A percentile compares a stretch with the other conserved stretches of the same genome.
Evolutionary conservation across 1,140 invertebrate genomes (phyloP).

Genomic region (Cherax quadricarinatus): DNA sequence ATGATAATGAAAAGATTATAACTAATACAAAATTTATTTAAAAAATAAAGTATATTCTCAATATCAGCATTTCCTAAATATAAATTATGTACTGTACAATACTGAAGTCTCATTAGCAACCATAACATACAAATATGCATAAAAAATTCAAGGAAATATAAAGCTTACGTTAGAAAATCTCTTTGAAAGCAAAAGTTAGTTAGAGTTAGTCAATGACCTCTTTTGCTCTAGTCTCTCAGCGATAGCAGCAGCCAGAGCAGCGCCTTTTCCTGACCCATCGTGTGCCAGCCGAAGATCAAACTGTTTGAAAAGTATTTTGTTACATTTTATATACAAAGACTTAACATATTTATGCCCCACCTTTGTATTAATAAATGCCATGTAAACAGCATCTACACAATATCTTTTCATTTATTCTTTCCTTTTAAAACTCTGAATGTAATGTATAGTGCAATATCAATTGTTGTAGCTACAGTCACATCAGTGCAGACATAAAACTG

Average conservation of each 20-base stretch:
- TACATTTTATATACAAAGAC: no score
- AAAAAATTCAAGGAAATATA: neutral
- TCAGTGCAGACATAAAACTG: no score
- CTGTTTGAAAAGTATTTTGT: conserved; percentile 75
- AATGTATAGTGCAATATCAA: no score
- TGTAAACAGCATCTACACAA: no score
- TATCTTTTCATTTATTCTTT: no score
- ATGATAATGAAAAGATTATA: neutral
- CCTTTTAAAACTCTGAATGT: no score
- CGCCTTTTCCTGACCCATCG: conserved; percentile 89
- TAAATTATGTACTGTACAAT: neutral
- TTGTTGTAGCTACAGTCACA: no score
- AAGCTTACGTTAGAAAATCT: neutral
- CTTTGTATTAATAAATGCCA: neutral
- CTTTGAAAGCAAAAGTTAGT: neutral
- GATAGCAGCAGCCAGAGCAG: conserved; percentile 85
- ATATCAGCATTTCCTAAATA: neutral
- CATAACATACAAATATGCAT: neutral
- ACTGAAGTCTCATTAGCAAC: neutral
- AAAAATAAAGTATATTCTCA: neutral
- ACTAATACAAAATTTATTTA: neutral
- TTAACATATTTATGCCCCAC: neutral
- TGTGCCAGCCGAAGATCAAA: conserved; percentile 85
- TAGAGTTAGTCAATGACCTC: neutral
- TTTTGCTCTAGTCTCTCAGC: conserved; percentile 75